Base-by-base conservation (phyloP, 2,113 vertebrate genomes). In the Phylloscopus trochiloides region DNA sequence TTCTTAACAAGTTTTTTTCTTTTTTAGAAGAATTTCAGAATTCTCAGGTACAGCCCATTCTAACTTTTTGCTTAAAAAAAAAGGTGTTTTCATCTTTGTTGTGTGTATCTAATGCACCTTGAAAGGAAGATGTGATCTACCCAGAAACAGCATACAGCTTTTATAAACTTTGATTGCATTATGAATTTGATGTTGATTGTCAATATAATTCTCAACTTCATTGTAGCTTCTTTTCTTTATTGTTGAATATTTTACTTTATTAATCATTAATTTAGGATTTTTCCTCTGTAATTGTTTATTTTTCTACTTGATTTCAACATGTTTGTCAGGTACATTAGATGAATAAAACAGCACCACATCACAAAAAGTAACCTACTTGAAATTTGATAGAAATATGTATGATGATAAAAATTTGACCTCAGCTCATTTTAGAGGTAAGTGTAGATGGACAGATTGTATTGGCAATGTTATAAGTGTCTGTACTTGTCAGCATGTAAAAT, bases 251-350 rank as follows among this genome's bases (percentile, higher is more conserved):
- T 84, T 82, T 87, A 86, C 42, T 90, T 3, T 73, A 59, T 86
- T 95, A 92, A 88, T 89, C 24, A 45, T 90, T 94, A 70, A 68
- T 91, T 84, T 94, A 84, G 82, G 55, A 79, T 83, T 96, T 97
- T 97, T 88, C 52, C 63, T 91, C 51, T 61, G 34, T 88, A 93
- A 83, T 91, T 77, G 34, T 86, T 89, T 68, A 20, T 88, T 68
- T 92, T 62, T 55, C 70, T 81, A n/a, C 61, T 79, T 38, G 17
- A 82, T 86, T 66, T 71, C 47, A 96, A 94, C 77, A 86, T 90
- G 95, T 96, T 76, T 97, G 51, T 80, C 90, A 88, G 61, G 17
- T 95, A 91, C 62, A 26, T 92, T 62, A 85, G 34, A n/a, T 61
- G 17, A 85, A 75, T 54, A 83, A 87, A 94, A 57, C 74, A 65